A percentile compares a stretch with the other conserved stretches of the same genome.
These are phyloP conservation scores for Zaprionus ornatus DNA, from an alignment of 1,140 invertebrate genomes.

Conservation along the genomic window DNA sequence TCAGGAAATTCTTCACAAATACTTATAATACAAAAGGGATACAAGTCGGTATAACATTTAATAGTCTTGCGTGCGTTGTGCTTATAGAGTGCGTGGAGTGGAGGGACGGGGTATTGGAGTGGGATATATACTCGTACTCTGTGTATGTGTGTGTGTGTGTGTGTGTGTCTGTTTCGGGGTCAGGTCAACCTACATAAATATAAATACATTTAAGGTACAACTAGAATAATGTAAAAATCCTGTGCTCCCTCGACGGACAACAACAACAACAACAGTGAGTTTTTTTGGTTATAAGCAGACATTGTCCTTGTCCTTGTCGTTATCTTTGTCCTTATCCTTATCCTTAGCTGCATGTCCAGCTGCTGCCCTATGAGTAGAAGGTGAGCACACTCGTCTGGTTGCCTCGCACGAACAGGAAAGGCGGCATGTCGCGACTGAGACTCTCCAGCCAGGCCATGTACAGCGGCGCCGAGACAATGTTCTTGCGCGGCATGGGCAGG, in stretches of 20 bases:
- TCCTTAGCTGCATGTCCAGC: background rate
- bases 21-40: conserved; percentile 29
- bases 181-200: conserved; percentile 44
- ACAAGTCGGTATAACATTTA: conserved; percentile 36
- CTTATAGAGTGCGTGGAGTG: background rate
- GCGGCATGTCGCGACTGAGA: conserved; percentile 94
- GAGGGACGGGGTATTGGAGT: background rate
- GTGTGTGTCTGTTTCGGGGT: conserved; percentile 5
- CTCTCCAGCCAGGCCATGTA: conserved; percentile 98
- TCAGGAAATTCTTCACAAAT: conserved; percentile 21
- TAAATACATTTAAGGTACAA: conserved; percentile 74
- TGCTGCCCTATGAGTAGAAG: conserved; percentile 94
- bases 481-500: conserved; percentile 95
- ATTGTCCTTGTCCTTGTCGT: background rate
- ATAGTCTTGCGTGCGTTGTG: conserved; percentile 36
- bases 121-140: conserved; percentile 26
- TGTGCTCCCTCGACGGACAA: conserved; percentile 30
- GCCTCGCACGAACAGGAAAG: conserved; percentile 95
- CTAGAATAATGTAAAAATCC: conserved; percentile 65
- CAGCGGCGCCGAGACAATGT: conserved; percentile 93
- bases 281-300: conserved; percentile 39
- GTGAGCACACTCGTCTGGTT: conserved; percentile 98
- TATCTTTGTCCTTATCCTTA: background rate
- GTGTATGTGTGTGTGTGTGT: conserved; percentile 36
- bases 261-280: conserved; percentile 45